Conservation (phyloP, 2,797 vertebrate genomes). For the Apodemus agrarius region DNA sequence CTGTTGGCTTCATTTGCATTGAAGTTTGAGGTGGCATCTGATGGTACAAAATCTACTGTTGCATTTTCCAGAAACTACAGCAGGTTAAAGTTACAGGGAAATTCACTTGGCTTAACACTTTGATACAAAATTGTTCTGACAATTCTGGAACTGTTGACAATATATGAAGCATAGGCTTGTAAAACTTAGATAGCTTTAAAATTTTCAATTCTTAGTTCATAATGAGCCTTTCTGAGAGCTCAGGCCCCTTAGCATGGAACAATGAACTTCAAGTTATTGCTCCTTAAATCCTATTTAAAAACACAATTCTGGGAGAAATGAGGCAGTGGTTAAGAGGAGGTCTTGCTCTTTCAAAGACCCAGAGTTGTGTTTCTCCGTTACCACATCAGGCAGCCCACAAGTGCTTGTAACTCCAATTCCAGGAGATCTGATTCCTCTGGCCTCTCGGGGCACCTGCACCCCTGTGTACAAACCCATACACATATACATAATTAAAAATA, state of each 20-base stretch:
- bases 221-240: background rate
- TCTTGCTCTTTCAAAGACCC: background rate
- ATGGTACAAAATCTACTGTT: background rate
- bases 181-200: conserved; percentile 39
- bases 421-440: background rate
- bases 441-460: background rate
- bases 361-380: too few species aligned
- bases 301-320: background rate
- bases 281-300: background rate
- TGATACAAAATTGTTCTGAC: background rate
- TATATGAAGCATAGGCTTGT: background rate
- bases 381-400: background rate
- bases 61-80: background rate
- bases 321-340: background rate
- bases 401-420: background rate
- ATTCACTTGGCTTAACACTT: background rate
- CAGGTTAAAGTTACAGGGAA: conserved; percentile 1
- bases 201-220: background rate
- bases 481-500: background rate
- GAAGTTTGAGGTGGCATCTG: background rate
- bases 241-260: background rate
- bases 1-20: conserved; percentile 29
- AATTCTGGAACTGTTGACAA: background rate
- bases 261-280: background rate
- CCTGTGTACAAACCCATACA: background rate